These are phyloP conservation scores for Rhingia campestris DNA, from an alignment of 2,888 invertebrate genomes.

Conservation along the genomic window DNA sequence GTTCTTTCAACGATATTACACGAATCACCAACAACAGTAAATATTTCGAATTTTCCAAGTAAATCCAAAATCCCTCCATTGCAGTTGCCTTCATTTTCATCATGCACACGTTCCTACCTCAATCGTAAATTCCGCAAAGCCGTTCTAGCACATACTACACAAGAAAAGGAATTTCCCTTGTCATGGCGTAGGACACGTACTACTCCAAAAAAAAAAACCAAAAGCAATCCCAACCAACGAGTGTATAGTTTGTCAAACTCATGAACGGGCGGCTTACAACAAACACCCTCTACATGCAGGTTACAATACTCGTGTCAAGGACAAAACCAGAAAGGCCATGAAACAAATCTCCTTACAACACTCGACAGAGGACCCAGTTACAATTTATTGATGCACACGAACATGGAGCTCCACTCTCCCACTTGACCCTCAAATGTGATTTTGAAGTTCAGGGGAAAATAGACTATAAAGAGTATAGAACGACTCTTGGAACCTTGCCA, in stretches of 20 bases:
- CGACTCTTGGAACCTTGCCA: constrained; percentile 58
- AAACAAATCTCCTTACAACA: constrained; percentile 45
- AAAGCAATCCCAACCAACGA: constrained; percentile 1
- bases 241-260: constrained; percentile 36
- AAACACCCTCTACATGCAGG: constrained; percentile 19
- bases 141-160: not conserved
- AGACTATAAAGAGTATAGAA: constrained; percentile 22
- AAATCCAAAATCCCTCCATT: not conserved
- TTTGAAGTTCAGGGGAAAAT: constrained; percentile 63
- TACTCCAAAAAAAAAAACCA: not conserved
- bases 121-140: constrained; percentile 6
- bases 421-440: constrained; percentile 64
- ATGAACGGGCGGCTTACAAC: constrained; percentile 28
- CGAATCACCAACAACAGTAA: no score
- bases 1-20: no score
- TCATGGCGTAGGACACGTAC: constrained; percentile 1
- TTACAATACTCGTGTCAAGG: constrained; percentile 58
- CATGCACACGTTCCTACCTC: constrained; percentile 4
- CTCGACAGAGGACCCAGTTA: constrained; percentile 64
- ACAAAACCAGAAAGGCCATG: constrained; percentile 18
- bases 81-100: not conserved
- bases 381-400: constrained; percentile 66
- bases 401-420: constrained; percentile 46
- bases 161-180: constrained; percentile 27
- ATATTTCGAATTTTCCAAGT: not conserved